A percentile compares a stretch with the other conserved stretches of the same genome.
These are phyloP conservation scores for Odontothrips loti DNA, from an alignment of 2,888 invertebrate species.

Conservation along the genomic window DNA sequence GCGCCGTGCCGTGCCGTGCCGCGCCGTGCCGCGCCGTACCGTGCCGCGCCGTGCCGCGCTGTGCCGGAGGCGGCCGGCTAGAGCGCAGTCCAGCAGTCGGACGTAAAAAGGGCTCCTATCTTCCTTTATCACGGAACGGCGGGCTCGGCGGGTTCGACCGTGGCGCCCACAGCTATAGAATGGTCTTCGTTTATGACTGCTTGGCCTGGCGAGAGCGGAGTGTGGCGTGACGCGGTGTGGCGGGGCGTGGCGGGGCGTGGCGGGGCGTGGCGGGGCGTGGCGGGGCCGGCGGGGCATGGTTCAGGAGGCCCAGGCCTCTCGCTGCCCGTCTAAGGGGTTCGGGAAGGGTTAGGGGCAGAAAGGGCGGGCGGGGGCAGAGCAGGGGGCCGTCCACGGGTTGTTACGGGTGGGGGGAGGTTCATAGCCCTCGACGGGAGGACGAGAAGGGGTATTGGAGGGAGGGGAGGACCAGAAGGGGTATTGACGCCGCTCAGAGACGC, in stretches of 20 bases:
- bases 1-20: too few species aligned
- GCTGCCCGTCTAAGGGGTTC: constrained; percentile 8
- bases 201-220: neutral
- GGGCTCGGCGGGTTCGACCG: neutral
- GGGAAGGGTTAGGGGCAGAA: neutral
- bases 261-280: neutral
- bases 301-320: neutral
- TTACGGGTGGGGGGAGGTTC: neutral
- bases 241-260: neutral
- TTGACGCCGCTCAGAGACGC: neutral
- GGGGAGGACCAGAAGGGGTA: neutral
- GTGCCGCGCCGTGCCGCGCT: too few species aligned
- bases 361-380: neutral
- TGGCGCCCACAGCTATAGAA: neutral
- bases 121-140: neutral
- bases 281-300: neutral
- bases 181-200: constrained; percentile 1
- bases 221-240: neutral
- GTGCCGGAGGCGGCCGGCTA: neutral
- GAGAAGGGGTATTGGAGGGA: neutral
- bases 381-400: neutral
- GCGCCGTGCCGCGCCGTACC: too few species aligned
- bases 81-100: neutral
- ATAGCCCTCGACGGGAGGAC: neutral
- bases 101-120: neutral